phyloP scores from a whole-genome alignment of 2,797 vertebrate genomes.

The Pseudocheirus occidentalis region DNA sequence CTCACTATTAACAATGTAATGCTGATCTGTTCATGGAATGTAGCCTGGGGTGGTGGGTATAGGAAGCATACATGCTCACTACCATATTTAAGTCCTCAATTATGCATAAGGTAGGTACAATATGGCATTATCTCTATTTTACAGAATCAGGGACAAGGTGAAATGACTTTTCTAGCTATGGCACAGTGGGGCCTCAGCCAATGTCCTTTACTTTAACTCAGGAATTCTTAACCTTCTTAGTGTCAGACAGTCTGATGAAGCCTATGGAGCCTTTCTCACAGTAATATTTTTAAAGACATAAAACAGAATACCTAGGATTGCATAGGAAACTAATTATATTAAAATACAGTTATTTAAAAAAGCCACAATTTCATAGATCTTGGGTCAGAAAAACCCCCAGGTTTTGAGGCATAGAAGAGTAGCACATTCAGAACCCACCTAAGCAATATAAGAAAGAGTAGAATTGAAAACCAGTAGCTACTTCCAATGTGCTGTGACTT shows the following conservation, averaged over 20 bases:
- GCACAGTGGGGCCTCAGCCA: background rate
- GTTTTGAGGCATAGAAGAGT: background rate
- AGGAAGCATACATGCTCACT: accelerated
- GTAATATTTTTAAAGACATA: background rate
- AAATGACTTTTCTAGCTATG: background rate
- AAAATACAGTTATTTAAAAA: background rate
- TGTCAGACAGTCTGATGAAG: background rate
- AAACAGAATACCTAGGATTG: background rate
- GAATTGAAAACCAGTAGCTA: background rate
- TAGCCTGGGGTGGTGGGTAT: accelerated
- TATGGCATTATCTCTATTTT: background rate
- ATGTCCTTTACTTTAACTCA: background rate
- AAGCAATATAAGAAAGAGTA: background rate
- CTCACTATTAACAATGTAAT: accelerated
- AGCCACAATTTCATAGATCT: background rate
- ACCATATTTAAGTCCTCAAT: background rate
- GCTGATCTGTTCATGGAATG: background rate
- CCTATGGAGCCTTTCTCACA: background rate
- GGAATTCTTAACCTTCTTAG: background rate
- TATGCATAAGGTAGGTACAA: accelerated
- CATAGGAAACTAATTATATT: background rate
- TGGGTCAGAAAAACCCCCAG: background rate
- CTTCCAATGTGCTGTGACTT: background rate
- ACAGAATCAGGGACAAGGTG: background rate
- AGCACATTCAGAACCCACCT: background rate